Conservation (phyloP, 2,888 invertebrate species). For the Melipona bicolor region DNA sequence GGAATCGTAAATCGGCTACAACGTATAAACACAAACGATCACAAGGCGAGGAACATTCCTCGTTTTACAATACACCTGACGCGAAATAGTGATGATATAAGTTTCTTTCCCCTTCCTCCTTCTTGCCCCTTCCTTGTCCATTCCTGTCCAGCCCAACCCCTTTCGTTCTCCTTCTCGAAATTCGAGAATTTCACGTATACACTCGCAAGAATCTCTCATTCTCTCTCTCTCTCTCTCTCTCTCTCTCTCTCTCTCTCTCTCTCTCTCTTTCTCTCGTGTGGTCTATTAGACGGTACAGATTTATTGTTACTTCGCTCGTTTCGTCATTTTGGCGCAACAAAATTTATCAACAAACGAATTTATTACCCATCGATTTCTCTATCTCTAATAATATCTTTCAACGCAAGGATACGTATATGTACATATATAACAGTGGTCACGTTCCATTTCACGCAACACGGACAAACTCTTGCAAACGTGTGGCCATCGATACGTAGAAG, state of each 20-base stretch:
- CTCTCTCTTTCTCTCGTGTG: slow-evolving; percentile 33
- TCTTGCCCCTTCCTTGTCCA: background rate
- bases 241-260: slow-evolving; percentile 41
- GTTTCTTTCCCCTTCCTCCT: slow-evolving; percentile 15
- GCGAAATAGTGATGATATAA: slow-evolving; percentile 66
- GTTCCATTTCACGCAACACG: slow-evolving; percentile 4
- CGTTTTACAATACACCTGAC: slow-evolving; percentile 68
- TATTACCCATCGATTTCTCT: slow-evolving; percentile 45
- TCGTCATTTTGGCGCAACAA: slow-evolving; percentile 69
- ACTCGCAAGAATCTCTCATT: slow-evolving; percentile 34
- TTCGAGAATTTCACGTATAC: slow-evolving; percentile 36
- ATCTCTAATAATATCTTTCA: background rate
- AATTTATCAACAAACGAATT: slow-evolving; percentile 56
- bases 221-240: too few species aligned
- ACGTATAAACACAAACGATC: slow-evolving; percentile 73
- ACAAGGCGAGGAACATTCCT: slow-evolving; percentile 68
- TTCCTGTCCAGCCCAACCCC: background rate
- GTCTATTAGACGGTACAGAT: slow-evolving; percentile 52
- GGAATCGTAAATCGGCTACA: slow-evolving; percentile 65
- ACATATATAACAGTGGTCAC: slow-evolving; percentile 27
- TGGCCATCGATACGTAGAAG: slow-evolving; percentile 24
- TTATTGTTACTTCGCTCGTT: slow-evolving; percentile 61
- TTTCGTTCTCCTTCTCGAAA: background rate
- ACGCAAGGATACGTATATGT: slow-evolving; percentile 6
- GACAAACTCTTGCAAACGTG: slow-evolving; percentile 14